phyloP scores from a whole-genome alignment of 2,797 vertebrate species.

The Hypotaenidia okinawae region DNA sequence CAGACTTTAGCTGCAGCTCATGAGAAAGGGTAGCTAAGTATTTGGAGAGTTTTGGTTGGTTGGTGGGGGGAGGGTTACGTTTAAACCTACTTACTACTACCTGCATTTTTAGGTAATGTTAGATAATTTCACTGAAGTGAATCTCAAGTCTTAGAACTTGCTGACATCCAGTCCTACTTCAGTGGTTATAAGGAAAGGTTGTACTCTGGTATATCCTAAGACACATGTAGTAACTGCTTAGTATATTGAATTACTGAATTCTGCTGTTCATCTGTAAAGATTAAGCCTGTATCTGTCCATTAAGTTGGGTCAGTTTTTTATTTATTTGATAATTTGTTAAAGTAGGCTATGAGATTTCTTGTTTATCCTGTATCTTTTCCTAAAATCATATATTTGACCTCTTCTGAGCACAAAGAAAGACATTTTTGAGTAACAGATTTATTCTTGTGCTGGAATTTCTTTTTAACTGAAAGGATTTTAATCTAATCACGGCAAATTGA shows the following conservation, averaged over 20 bases:
- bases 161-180: neutral
- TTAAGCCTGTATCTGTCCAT: neutral
- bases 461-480: neutral
- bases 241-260: neutral
- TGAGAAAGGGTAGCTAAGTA: neutral
- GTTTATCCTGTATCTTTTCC: neutral
- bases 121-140: neutral
- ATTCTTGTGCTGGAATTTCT: neutral
- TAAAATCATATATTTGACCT: neutral
- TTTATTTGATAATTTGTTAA: neutral
- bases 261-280: neutral
- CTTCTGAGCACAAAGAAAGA: neutral
- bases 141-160: neutral
- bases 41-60: neutral
- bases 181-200: neutral
- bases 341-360: neutral
- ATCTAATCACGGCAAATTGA: neutral
- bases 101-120: neutral
- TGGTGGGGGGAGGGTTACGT: neutral
- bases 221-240: neutral
- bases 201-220: neutral
- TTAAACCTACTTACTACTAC: neutral
- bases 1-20: neutral
- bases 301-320: constrained; percentile 44
- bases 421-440: neutral